phyloP scores from a whole-genome alignment of 2,888 invertebrate species.

The Parasteatoda lunata region DNA sequence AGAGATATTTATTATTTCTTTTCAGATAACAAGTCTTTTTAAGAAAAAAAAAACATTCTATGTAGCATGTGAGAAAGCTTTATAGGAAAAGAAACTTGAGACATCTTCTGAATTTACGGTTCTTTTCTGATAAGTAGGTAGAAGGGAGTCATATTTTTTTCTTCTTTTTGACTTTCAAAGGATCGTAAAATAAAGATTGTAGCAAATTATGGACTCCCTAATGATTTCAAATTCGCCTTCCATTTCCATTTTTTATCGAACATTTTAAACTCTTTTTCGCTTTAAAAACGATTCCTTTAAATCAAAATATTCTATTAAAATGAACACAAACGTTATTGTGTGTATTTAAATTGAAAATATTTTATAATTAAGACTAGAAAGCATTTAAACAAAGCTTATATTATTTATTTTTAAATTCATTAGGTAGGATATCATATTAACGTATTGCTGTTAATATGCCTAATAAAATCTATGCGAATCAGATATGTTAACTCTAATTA shows the following conservation, averaged over 20 bases:
- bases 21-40: too few species aligned
- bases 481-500: too few species aligned
- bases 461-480: too few species aligned
- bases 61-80: constrained; percentile 7
- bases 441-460: too few species aligned
- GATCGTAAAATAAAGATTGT: constrained; percentile 44
- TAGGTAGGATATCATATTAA: too few species aligned
- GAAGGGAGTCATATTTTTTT: constrained; percentile 21
- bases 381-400: too few species aligned
- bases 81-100: constrained; percentile 32
- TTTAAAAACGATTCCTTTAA: neutral
- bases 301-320: too few species aligned
- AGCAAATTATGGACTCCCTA: constrained; percentile 46
- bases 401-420: too few species aligned
- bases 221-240: constrained; percentile 36
- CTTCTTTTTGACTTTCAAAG: constrained; percentile 19
- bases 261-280: constrained; percentile 11
- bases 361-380: too few species aligned
- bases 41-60: neutral
- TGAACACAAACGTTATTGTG: too few species aligned
- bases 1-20: too few species aligned
- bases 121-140: constrained; percentile 9
- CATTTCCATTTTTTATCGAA: constrained; percentile 7
- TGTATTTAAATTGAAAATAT: too few species aligned
- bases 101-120: constrained; percentile 32